These are phyloP conservation scores for Anarsia innoxiella DNA, from an alignment of 2,888 invertebrate species.

Conservation along the genomic window DNA sequence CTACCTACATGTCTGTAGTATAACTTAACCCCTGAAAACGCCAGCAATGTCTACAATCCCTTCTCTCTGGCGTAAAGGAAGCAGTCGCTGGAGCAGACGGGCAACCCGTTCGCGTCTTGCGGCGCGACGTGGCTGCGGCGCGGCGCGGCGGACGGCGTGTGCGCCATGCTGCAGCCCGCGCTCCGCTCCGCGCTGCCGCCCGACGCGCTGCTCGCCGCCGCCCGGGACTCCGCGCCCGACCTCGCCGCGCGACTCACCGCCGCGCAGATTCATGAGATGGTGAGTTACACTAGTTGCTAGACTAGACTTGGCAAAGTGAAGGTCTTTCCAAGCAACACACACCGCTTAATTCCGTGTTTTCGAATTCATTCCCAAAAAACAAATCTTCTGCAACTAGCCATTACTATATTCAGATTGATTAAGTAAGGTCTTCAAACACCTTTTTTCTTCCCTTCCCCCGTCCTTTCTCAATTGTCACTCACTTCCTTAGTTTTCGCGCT, in stretches of 20 bases:
- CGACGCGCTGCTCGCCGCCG: constrained; percentile 90
- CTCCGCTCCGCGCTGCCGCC: constrained; percentile 76
- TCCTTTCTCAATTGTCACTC: too few species aligned
- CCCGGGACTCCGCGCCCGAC: constrained; percentile 89
- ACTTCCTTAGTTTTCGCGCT: not conserved
- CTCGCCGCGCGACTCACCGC: constrained; percentile 83
- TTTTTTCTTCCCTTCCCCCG: too few species aligned
- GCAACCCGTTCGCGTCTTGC: constrained; percentile 77
- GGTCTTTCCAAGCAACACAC: too few species aligned
- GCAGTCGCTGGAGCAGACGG: constrained; percentile 74
- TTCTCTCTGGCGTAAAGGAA: constrained; percentile 68
- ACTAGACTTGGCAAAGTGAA: too few species aligned
- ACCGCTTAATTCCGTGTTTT: too few species aligned
- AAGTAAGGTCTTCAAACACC: too few species aligned
- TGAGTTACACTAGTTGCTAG: constrained; percentile 64
- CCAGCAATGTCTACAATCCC: too few species aligned
- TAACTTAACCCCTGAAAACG: too few species aligned
- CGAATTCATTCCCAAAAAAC: too few species aligned
- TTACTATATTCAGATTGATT: too few species aligned
- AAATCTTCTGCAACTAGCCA: too few species aligned
- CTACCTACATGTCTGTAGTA: too few species aligned
- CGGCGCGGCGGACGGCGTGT: constrained; percentile 58
- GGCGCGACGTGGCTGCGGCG: constrained; percentile 53
- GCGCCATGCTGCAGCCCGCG: constrained; percentile 70
- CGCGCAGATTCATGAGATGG: constrained; percentile 89